Conservation (phyloP, 2,113 vertebrate species). For the Mus pahari region DNA sequence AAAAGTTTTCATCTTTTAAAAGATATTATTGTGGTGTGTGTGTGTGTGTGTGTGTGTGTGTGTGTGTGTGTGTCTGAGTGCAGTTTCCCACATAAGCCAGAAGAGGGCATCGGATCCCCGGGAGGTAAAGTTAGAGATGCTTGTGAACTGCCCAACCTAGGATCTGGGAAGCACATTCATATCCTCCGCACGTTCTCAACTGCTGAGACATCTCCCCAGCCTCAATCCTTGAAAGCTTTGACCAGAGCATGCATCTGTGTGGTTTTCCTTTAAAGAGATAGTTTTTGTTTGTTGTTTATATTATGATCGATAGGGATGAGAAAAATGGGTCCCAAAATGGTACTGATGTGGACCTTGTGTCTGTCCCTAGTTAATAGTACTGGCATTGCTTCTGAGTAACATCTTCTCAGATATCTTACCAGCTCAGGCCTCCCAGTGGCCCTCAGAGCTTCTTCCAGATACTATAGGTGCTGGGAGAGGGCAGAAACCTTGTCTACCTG, state of each 20-base stretch:
- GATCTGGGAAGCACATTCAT: not conserved
- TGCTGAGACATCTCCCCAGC: not conserved
- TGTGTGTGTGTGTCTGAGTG: not conserved
- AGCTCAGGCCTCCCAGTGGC: too few relatives aligned
- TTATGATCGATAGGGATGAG: not conserved
- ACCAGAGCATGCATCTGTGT: not conserved
- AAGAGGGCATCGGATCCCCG: not conserved
- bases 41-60: not conserved
- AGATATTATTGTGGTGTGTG: not conserved
- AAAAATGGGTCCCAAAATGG: too few relatives aligned
- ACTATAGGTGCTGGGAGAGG: not conserved
- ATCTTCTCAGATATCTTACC: rapidly evolving
- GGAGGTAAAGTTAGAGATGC: not conserved
- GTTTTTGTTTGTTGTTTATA: too few relatives aligned
- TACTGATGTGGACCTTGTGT: too few relatives aligned
- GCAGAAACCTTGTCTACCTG: not conserved
- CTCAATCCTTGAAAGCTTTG: too few relatives aligned
- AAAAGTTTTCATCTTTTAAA: not conserved
- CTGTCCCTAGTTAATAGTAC: not conserved
- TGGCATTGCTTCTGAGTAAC: not conserved
- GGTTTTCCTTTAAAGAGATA: not conserved
- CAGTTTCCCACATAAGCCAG: not conserved
- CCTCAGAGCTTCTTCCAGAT: not conserved
- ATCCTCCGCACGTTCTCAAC: not conserved
- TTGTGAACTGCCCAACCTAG: not conserved